Evolutionary conservation across 1,140 invertebrate genomes (phyloP).

Genomic region (Conus betulinus): DNA sequence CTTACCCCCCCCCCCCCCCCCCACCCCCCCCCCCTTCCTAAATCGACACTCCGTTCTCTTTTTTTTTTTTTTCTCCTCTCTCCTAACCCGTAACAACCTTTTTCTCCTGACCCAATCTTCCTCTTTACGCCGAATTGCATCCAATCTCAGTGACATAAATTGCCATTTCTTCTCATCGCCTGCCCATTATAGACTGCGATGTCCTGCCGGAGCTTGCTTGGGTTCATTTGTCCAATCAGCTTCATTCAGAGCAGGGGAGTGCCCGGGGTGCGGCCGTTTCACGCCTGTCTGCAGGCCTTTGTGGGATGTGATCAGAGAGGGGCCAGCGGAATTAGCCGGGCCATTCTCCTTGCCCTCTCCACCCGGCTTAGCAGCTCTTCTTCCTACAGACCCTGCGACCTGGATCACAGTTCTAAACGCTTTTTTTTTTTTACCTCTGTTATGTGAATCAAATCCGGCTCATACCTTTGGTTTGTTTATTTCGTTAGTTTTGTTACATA

Average conservation of each 20-base stretch:
- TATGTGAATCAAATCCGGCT: no score
- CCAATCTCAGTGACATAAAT: not conserved
- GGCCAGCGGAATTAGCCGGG: not conserved
- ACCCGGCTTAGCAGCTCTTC: no score
- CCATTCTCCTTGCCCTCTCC: no score
- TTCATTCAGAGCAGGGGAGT: not conserved
- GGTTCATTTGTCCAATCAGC: not conserved
- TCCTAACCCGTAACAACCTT: not conserved
- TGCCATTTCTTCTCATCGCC: constrained; percentile 9
- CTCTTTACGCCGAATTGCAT: not conserved
- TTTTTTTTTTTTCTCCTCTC: no score
- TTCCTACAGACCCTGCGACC: no score
- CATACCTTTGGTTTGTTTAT: no score
- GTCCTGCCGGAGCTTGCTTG: not conserved
- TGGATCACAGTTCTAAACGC: no score
- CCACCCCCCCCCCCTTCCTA: no score
- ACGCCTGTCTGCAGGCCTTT: not conserved
- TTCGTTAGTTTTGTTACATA: no score
- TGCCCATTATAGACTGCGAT: not conserved
- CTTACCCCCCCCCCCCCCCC: no score
- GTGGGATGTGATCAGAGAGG: not conserved
- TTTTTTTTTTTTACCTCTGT: no score
- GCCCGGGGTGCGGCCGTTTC: not conserved
- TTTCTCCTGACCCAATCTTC: constrained; percentile 2
- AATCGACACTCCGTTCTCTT: no score